These are phyloP conservation scores for Decapterus maruadsi DNA, from an alignment of 2,797 vertebrate species.

Conservation along the genomic window DNA sequence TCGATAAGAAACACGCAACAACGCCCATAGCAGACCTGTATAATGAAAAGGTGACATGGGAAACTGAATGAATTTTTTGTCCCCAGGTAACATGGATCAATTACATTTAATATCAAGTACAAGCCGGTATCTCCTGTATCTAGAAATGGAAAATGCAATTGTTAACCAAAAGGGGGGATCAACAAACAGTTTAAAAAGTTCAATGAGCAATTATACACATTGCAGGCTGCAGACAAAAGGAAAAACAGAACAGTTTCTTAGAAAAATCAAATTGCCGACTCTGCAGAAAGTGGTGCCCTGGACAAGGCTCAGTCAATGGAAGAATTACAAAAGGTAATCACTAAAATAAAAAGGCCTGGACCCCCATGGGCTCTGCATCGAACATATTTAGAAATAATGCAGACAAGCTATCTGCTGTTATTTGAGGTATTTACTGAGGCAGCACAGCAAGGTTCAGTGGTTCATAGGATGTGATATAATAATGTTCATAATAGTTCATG, in stretches of 20 bases:
- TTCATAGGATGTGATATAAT: too few relatives aligned
- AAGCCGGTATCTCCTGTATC: neutral
- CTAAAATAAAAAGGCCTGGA: neutral
- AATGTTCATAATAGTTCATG: too few relatives aligned
- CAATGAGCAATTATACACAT: neutral
- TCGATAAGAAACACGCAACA: neutral
- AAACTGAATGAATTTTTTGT: neutral
- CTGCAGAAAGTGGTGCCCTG: too few relatives aligned
- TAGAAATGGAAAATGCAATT: neutral
- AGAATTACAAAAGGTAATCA: neutral
- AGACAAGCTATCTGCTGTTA: too few relatives aligned
- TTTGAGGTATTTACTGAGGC: too few relatives aligned
- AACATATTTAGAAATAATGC: too few relatives aligned
- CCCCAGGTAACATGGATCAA: neutral
- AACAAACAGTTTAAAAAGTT: neutral
- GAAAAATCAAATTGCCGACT: neutral
- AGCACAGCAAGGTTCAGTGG: too few relatives aligned
- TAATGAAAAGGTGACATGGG: neutral
- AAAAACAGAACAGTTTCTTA: neutral
- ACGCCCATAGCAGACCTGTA: neutral
- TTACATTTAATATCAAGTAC: neutral
- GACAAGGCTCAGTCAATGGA: neutral
- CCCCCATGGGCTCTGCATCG: too few relatives aligned
- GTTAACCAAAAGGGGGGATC: neutral
- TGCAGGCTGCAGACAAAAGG: neutral